These are phyloP conservation scores for Burhinus oedicnemus DNA, from an alignment of 2,113 vertebrate species.

Conservation along the genomic window DNA sequence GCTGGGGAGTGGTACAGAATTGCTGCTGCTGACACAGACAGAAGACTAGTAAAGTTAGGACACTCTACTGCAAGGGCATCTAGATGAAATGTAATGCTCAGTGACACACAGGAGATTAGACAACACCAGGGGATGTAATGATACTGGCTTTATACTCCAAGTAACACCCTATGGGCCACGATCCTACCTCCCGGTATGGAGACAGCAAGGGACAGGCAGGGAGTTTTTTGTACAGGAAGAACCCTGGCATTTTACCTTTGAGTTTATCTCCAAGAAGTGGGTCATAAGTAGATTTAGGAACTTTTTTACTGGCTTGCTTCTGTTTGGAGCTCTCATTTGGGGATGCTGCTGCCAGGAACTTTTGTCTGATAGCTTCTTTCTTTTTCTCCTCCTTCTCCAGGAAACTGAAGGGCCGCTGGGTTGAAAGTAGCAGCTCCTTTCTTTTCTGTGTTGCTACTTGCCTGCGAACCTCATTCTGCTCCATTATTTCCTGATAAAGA, in stretches of 20 bases:
- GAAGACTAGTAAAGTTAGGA: not conserved
- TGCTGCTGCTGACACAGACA: not conserved
- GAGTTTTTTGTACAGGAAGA: not conserved
- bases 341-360: slow-evolving; percentile 52
- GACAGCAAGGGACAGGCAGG: not conserved
- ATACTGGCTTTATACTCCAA: not conserved
- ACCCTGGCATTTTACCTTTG: slow-evolving; percentile 77
- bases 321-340: slow-evolving; percentile 59
- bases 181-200: not conserved
- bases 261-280: slow-evolving; percentile 76
- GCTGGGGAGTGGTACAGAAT: not conserved
- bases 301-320: slow-evolving; percentile 57
- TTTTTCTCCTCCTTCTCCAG: slow-evolving; percentile 82
- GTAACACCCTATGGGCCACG: not conserved
- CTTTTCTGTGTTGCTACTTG: slow-evolving; percentile 81
- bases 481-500: slow-evolving; percentile 83
- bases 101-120: not conserved
- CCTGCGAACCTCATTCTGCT: slow-evolving; percentile 81
- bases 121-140: not conserved
- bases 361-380: slow-evolving; percentile 73
- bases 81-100: not conserved
- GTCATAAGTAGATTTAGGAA: slow-evolving; percentile 76
- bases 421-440: slow-evolving; percentile 84
- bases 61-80: not conserved
- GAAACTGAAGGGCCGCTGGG: slow-evolving; percentile 90